Percentiles rank a stretch among this genome's conserved stretches.
Evolutionary conservation across 1,140 invertebrate genomes (phyloP).

Genomic region (Diuraphis noxia): DNA sequence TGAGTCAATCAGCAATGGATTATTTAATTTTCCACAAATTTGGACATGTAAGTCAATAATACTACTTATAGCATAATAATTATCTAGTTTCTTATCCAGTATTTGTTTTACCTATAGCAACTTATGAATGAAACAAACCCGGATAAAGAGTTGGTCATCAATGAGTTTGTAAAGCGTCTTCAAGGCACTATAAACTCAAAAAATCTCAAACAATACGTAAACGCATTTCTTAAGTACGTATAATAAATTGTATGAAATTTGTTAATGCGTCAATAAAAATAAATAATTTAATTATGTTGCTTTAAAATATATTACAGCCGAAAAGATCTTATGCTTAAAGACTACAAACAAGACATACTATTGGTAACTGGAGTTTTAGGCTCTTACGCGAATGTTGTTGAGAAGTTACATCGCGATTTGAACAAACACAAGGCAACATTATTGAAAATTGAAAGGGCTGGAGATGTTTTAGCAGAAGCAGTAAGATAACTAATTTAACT

Average conservation of each 20-base stretch:
- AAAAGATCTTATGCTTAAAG: conserved; percentile 72
- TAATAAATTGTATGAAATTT: not conserved
- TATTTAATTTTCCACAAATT: conserved; percentile 89
- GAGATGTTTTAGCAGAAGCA: conserved; percentile 78
- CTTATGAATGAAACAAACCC: conserved; percentile 66
- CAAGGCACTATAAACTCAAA: conserved; percentile 79
- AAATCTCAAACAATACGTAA: conserved; percentile 81
- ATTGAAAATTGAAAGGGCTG: conserved; percentile 79
- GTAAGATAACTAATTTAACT: conserved; percentile 62
- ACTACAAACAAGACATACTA: conserved; percentile 75
- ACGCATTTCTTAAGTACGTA: conserved; percentile 79
- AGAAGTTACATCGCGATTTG: conserved; percentile 75
- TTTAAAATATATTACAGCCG: conserved; percentile 63
- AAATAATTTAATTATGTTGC: conserved; percentile 44
- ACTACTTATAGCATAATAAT: not conserved
- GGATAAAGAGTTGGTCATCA: conserved; percentile 75
- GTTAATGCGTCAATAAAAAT: not conserved
- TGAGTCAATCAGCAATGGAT: conserved; percentile 79
- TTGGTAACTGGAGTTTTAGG: conserved; percentile 80
- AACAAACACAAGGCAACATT: conserved; percentile 81
- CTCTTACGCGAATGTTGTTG: conserved; percentile 76
- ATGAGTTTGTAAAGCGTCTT: conserved; percentile 77
- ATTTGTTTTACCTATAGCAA: conserved; percentile 60
- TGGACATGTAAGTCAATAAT: conserved; percentile 75
- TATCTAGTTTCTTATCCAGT: not conserved